Evolutionary conservation across 1,140 invertebrate species (phyloP), one percentile per base, ranked within the genome.

Genomic region (Apis cerana): DNA sequence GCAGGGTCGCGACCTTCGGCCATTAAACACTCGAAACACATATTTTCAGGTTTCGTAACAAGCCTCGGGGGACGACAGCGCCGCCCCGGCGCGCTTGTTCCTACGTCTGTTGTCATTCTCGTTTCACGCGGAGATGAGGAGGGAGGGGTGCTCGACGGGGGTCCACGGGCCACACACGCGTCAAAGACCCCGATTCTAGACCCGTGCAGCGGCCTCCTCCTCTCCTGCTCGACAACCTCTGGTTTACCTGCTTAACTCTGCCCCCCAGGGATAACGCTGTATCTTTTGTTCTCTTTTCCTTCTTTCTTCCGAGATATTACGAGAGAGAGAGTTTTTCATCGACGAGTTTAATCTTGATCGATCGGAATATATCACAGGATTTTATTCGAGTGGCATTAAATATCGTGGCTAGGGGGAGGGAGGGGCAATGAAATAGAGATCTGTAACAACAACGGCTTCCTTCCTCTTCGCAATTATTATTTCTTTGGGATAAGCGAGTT

Each of bases 61-160:
- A 59, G n/a, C 52, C 64, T 43, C 71, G 59, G 81, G 80, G 76
- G 85, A 88, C 84, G 81, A 33, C 33, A 78, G 48, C 70, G 75
- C 21, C 82, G 81, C 33, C 5, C 33, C 1, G 33, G 2, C 33
- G 33, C 64, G 83, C 74, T 85, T 86, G 88, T 90, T 87, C 89
- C 84, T 86, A 72, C 64, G 85, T 88, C 88, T 91, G 89, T 92
- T 92, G 91, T 90, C 87, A 85, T 92, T 87, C 87, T 75, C 90
- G 86, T 88, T 88, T 79, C 83, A 89, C 79, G 85, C 33, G 2
- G 33, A 4, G 33, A 33, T 33, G 33, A 2, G 84, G 88, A 72
- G 89, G 69, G 88, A 85, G 64, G 62, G 78, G 89, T 72, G 88
- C 88, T 81, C 90, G 23, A 69, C 77, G 77, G 87, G 90, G 82